Base-by-base conservation (phyloP, 2,797 vertebrate species). In the Buceros bicornis region DNA sequence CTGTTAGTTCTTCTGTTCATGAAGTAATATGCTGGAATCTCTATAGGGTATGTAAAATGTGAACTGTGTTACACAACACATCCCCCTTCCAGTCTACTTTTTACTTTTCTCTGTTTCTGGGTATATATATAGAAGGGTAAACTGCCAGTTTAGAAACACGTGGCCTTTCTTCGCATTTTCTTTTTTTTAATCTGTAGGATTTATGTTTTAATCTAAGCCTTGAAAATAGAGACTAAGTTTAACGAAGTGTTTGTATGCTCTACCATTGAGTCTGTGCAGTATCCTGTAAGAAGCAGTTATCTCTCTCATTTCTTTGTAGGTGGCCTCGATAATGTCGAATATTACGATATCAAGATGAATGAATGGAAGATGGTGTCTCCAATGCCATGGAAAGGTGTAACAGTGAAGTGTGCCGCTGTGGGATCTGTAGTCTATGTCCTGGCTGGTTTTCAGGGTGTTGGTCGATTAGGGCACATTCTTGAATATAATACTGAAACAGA, bases 331-430 rank as follows among this genome's bases (percentile, higher is more conserved):
- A 99, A 99, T 2, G 99, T 99, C 95, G 99, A 99, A 96, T 99
- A 99, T 97, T 99, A 99, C 1, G 99, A 99, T 96, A 99, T 99
- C 93, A 98, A 98, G 95, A 98, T 97, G 90, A 99, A 99, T 13
- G 99, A 99, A 95, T 99, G 99, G 99, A 98, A 99, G 92, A 97
- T 98, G 95, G 99, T 99, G 25, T 98, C 99, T 0, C 98, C 99
- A 6, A 99, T 99, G 99, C 99, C 99, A 1, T 99, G 99, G 99
- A 99, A 99, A 89, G 99, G 99, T 17, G 98, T 99, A 47, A 99
- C 99, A 3, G 99, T 99, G 93, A 99, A 99, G 97, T 99, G 99
- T 83, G 99, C 99, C 11, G 99, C 99, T 1, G 99, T 99, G 37
- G 98, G 99, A 43, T 98, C 99, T 21, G 93, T 99, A 80, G 99